Conservation (phyloP, 2,113 vertebrate genomes). For the Artemisiospiza belli region DNA sequence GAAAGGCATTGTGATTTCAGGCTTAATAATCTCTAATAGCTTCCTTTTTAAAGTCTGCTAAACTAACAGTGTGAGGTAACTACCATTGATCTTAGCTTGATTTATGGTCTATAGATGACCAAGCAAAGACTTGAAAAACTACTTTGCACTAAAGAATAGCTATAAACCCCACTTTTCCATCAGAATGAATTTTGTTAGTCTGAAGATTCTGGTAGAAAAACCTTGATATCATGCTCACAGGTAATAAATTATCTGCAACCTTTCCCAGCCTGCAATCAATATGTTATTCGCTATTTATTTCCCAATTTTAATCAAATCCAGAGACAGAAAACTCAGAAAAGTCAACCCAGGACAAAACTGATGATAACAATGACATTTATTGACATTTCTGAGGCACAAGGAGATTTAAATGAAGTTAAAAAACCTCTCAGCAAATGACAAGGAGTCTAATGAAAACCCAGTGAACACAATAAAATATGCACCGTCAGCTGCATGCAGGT, state of each 20-base stretch:
- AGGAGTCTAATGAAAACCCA: slow-evolving; percentile 43
- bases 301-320: slow-evolving; percentile 62
- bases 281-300: slow-evolving; percentile 64
- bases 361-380: slow-evolving; percentile 68
- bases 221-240: background rate
- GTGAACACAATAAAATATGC: slow-evolving; percentile 47
- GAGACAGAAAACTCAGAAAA: slow-evolving; percentile 54
- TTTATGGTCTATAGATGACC: slow-evolving; percentile 49
- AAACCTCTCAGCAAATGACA: slow-evolving; percentile 61
- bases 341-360: slow-evolving; percentile 50
- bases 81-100: slow-evolving; percentile 48
- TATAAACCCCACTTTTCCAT: slow-evolving; percentile 10
- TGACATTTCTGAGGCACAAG: slow-evolving; percentile 61
- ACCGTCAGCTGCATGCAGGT: slow-evolving; percentile 7
- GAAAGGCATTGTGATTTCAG: background rate
- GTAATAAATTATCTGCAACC: slow-evolving; percentile 62
- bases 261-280: slow-evolving; percentile 61
- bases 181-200: slow-evolving; percentile 26
- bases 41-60: slow-evolving; percentile 29
- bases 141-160: slow-evolving; percentile 18
- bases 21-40: slow-evolving; percentile 25
- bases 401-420: slow-evolving; percentile 68
- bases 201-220: slow-evolving; percentile 10
- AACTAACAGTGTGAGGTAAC: background rate
- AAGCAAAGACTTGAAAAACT: slow-evolving; percentile 36